Conservation (phyloP, 2,113 vertebrate species). For the Cheilinus undulatus region DNA sequence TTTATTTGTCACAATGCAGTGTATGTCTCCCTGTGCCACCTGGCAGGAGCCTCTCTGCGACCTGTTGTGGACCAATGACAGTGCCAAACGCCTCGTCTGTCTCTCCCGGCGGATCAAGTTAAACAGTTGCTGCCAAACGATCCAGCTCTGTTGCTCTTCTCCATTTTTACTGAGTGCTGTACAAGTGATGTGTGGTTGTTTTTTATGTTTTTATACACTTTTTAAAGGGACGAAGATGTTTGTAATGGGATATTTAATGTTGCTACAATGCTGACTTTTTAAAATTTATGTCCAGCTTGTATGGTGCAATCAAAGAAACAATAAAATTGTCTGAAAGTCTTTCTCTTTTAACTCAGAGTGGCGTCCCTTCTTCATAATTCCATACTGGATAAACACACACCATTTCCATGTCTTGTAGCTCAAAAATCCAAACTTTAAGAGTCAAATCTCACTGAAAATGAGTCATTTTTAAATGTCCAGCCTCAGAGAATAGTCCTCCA, state of each 20-base stretch:
- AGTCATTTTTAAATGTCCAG: conserved; percentile 26
- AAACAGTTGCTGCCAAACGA: conserved; percentile 71
- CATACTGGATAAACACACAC: too few species aligned
- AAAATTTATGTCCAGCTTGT: conserved; percentile 51
- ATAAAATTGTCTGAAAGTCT: conserved; percentile 65
- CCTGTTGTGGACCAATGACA: conserved; percentile 73
- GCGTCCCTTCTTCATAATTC: too few species aligned
- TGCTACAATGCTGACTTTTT: conserved; percentile 26
- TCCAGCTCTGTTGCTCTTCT: conserved; percentile 47
- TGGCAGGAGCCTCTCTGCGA: conserved; percentile 66
- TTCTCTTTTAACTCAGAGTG: neutral
- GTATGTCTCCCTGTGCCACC: conserved; percentile 66
- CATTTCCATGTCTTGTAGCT: too few species aligned
- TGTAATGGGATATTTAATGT: conserved; percentile 66
- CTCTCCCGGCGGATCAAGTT: conserved; percentile 68
- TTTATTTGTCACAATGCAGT: conserved; percentile 70
- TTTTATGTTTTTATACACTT: conserved; percentile 39
- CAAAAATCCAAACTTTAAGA: neutral
- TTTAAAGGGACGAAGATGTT: conserved; percentile 52
- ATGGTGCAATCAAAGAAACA: conserved; percentile 69
- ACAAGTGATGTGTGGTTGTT: conserved; percentile 34
- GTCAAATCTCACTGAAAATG: neutral
- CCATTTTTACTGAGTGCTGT: conserved; percentile 19
- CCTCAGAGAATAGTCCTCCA: conserved; percentile 26
- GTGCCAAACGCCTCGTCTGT: conserved; percentile 73